A percentile compares a stretch with the other conserved stretches of the same genome.
Conservation (phyloP, 2,113 vertebrate species). For the Salvelinus namaycush region DNA sequence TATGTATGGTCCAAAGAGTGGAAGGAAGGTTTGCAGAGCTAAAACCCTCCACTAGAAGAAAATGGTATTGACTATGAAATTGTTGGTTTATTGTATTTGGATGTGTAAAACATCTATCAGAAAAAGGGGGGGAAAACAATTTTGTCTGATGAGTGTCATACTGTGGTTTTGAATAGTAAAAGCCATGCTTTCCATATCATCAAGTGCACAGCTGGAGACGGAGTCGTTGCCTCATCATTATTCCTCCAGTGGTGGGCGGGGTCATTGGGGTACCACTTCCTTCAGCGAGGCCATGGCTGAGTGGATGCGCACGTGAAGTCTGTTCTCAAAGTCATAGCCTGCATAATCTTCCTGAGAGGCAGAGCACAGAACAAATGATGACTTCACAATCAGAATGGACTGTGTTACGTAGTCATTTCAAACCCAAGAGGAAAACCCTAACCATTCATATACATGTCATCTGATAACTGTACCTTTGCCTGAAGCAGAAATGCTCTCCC, state of each 20-base stretch:
- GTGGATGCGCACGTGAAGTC: slow-evolving; percentile 95
- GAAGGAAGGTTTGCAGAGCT: background rate
- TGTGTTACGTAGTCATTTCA: background rate
- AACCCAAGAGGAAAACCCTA: background rate
- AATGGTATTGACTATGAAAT: slow-evolving; percentile 4
- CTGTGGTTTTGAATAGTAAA: slow-evolving; percentile 24
- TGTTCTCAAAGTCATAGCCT: slow-evolving; percentile 98
- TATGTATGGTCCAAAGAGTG: slow-evolving; percentile 9
- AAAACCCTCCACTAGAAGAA: slow-evolving; percentile 30
- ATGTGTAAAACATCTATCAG: slow-evolving; percentile 32
- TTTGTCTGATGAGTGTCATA: slow-evolving; percentile 33
- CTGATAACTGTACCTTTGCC: slow-evolving; percentile 85
- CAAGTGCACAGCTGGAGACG: slow-evolving; percentile 33
- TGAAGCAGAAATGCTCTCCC: slow-evolving; percentile 93
- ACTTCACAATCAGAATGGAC: background rate
- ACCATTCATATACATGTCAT: background rate
- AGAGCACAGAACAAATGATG: slow-evolving; percentile 14
- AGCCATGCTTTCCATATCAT: slow-evolving; percentile 15
- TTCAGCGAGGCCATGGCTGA: slow-evolving; percentile 92
- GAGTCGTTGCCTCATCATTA: background rate
- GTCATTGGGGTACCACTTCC: slow-evolving; percentile 93
- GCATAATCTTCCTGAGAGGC: slow-evolving; percentile 86
- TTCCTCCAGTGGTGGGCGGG: slow-evolving; percentile 1
- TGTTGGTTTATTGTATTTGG: slow-evolving; percentile 26
- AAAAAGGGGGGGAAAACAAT: slow-evolving; percentile 9